Percentiles rank a stretch among this genome's conserved stretches.
phyloP scores from a whole-genome alignment of 1,140 invertebrate species.

The Drosophila dunni region DNA sequence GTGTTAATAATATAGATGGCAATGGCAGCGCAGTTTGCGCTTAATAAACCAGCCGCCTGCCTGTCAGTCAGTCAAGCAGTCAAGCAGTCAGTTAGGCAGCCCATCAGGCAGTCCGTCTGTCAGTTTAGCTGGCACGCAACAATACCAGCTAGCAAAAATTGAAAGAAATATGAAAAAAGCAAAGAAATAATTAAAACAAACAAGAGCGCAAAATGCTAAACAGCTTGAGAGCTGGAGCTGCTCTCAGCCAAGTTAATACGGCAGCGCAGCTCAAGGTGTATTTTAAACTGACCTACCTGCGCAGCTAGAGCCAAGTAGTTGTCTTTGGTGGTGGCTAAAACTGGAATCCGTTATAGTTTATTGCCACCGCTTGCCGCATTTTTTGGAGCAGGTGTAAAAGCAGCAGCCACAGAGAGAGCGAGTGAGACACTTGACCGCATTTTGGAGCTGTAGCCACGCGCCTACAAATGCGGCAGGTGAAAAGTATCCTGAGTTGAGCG shows the following conservation, averaged over 20 bases:
- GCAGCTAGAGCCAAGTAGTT: slow-evolving; percentile 18
- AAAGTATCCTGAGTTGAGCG: slow-evolving; percentile 63
- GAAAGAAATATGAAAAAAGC: slow-evolving; percentile 70
- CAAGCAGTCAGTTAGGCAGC: slow-evolving; percentile 17
- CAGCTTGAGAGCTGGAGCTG: slow-evolving; percentile 46
- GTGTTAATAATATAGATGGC: slow-evolving; percentile 83
- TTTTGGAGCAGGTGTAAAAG: slow-evolving; percentile 79
- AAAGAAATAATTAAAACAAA: slow-evolving; percentile 84
- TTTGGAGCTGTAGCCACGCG: slow-evolving; percentile 71
- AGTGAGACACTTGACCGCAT: slow-evolving; percentile 77
- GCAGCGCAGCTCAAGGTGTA: slow-evolving; percentile 33
- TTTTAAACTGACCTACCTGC: slow-evolving; percentile 77
- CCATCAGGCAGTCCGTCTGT: slow-evolving; percentile 25
- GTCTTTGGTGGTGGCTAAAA: slow-evolving; percentile 66
- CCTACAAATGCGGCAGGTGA: slow-evolving; percentile 75
- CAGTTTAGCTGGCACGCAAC: slow-evolving; percentile 68
- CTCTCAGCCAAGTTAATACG: slow-evolving; percentile 32
- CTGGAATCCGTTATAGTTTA: slow-evolving; percentile 83
- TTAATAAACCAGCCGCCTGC: slow-evolving; percentile 76
- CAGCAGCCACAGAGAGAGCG: neutral
- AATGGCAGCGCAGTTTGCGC: slow-evolving; percentile 76
- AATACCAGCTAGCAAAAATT: slow-evolving; percentile 43
- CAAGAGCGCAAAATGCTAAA: slow-evolving; percentile 81
- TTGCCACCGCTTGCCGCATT: slow-evolving; percentile 66
- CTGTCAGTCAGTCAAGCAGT: slow-evolving; percentile 38